These are phyloP conservation scores for Cherax destructor DNA, from an alignment of 1,140 invertebrate species.

Conservation along the genomic window DNA sequence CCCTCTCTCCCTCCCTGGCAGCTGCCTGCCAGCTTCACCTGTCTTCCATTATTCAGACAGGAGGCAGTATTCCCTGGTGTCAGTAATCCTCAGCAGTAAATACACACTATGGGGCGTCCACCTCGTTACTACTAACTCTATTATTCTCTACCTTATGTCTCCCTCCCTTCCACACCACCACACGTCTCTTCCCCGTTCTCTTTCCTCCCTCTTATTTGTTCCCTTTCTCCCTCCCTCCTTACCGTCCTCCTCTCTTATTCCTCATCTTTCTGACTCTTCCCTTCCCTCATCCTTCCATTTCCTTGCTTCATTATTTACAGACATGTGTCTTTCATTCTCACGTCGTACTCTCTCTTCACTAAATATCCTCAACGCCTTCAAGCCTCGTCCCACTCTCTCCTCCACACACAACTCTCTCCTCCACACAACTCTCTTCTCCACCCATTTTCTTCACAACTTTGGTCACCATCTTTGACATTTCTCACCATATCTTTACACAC, in stretches of 20 bases:
- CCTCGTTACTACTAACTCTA: background rate
- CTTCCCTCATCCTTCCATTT: background rate
- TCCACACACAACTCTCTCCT: background rate
- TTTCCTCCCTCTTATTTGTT: background rate
- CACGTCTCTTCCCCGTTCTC: no score
- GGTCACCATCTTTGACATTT: no score
- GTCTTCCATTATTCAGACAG: background rate
- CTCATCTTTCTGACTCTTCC: background rate
- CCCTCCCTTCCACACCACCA: no score
- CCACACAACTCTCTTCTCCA: background rate
- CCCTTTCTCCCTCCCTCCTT: background rate
- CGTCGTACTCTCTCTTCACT: no score
- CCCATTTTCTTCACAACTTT: no score
- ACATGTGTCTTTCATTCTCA: constrained; percentile 5
- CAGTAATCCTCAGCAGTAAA: background rate
- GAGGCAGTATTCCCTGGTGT: background rate
- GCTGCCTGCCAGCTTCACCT: background rate
- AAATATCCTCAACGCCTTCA: no score
- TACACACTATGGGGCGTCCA: background rate
- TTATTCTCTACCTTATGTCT: background rate
- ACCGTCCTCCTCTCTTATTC: background rate
- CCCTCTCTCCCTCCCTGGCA: background rate
- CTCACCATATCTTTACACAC: no score
- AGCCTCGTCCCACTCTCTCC: background rate
- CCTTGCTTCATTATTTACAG: background rate